Conservation (phyloP, 2,797 vertebrate genomes). For the Prunella strophiata region DNA sequence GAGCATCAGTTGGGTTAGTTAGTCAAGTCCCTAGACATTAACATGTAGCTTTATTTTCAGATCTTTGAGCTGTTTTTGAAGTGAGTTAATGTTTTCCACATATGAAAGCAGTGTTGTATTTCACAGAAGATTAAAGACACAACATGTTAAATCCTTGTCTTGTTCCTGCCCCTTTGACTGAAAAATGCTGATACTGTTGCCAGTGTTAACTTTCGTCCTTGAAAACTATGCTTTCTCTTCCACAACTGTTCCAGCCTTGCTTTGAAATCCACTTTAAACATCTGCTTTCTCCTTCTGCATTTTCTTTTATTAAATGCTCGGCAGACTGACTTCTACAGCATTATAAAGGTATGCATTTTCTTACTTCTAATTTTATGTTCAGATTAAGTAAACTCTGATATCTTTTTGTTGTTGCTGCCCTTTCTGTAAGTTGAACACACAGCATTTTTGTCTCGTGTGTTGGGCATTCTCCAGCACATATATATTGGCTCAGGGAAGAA, state of each 20-base stretch:
- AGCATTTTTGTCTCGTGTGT: neutral
- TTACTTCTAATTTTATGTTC: conserved; percentile 25
- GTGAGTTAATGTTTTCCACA: neutral
- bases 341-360: conserved; percentile 75
- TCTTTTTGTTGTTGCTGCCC: neutral
- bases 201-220: conserved; percentile 33
- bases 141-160: neutral
- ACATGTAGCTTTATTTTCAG: neutral
- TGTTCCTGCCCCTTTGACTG: conserved; percentile 4
- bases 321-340: conserved; percentile 77
- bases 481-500: conserved; percentile 18
- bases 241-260: conserved; percentile 61
- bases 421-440: neutral
- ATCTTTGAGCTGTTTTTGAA: neutral
- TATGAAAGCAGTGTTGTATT: neutral
- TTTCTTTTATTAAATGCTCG: conserved; percentile 64
- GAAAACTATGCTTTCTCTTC: conserved; percentile 62
- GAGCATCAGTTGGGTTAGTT: neutral
- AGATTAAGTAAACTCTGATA: neutral
- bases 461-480: neutral
- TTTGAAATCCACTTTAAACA: conserved; percentile 73
- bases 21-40: neutral
- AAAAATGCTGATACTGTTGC: conserved; percentile 43
- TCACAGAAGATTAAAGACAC: neutral
- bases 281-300: conserved; percentile 74